Base-by-base conservation (phyloP, 2,888 invertebrate genomes). In the Brachynemurus nebulosus region DNA sequence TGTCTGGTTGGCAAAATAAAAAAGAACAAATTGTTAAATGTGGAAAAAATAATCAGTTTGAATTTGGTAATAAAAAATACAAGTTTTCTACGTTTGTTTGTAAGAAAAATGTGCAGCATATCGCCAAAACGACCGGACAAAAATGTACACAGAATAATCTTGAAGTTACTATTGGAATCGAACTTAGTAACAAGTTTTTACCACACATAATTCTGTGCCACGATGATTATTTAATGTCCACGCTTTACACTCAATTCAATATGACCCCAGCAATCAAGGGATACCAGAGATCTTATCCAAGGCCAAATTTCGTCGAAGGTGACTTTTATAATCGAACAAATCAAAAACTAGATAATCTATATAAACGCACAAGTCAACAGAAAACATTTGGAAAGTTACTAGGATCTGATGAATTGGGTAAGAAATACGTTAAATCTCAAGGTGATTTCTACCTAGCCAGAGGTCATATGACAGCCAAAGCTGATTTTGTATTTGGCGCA, bases 181-280 rank as follows among this genome's bases (percentile, higher is more conserved):
- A 58, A 18, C 62, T 72, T 1, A 58, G 63, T 47, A 48, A 48
- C 20, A 58, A 62, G 8, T 71, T 76, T 56, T 60, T 70, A 48
- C 61, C 65, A 14, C 54, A 66, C 7, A 70, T 69, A 50, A 65
- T 63, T 51, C 64, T 74, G 1, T 78, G 78, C 56, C 75, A 72
- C 51, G 68, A 76, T 55, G 61, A 65, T 27, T 56, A 52, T 4
- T 59, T 64, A 1, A 59, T 71, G 44, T 68, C 67, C 50, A 68
- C 74, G 1, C 52, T 74, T 7, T 76, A 74, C 51, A 69, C 70
- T 0, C 65, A 67, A 57, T 68, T 67, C 45, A 63, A 67, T 35
- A 63, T 75, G 48, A 65, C 64, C 11, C 56, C 65, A 0, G 59
- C 59, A 1, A 69, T 74, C 46, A 62, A 63, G 8, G 62, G 69